Conservation (phyloP, 1,140 invertebrate species). For the Eriocheir sinensis region DNA sequence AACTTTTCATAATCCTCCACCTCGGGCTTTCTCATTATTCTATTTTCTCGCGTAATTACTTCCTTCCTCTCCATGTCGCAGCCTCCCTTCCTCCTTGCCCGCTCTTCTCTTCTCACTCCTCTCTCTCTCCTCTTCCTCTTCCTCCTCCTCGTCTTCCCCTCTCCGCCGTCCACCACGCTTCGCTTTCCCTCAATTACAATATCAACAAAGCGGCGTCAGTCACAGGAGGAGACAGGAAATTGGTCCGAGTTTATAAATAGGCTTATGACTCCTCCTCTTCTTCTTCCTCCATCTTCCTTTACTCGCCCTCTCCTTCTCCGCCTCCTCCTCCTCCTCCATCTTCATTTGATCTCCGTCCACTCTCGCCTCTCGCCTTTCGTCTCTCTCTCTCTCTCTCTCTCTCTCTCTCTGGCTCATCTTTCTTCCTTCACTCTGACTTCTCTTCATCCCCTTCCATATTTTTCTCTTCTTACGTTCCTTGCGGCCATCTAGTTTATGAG, state of each 20-base stretch:
- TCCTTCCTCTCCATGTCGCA: constrained; percentile 30
- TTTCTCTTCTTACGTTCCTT: too few relatives aligned
- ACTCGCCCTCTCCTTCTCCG: background rate
- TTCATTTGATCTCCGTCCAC: too few relatives aligned
- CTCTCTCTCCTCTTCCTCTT: background rate
- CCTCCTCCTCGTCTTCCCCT: background rate
- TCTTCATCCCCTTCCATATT: too few relatives aligned
- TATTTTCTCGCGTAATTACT: background rate
- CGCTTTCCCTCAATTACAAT: background rate
- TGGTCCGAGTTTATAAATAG: background rate
- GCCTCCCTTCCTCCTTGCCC: too few relatives aligned
- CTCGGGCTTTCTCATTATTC: background rate
- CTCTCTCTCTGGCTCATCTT: background rate
- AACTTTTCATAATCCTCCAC: background rate
- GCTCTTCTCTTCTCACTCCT: background rate
- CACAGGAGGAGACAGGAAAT: background rate
- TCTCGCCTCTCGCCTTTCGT: background rate
- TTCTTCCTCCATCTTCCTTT: background rate
- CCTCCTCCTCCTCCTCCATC: background rate
- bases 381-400: background rate
- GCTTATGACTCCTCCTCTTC: background rate
- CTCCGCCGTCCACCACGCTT: background rate
- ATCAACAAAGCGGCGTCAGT: background rate
- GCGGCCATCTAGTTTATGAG: too few relatives aligned
- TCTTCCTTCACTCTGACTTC: too few relatives aligned